Evolutionary conservation across 2,888 invertebrate genomes (phyloP), one percentile per base, ranked within the genome.

Genomic region (Hydriomena furcata): DNA sequence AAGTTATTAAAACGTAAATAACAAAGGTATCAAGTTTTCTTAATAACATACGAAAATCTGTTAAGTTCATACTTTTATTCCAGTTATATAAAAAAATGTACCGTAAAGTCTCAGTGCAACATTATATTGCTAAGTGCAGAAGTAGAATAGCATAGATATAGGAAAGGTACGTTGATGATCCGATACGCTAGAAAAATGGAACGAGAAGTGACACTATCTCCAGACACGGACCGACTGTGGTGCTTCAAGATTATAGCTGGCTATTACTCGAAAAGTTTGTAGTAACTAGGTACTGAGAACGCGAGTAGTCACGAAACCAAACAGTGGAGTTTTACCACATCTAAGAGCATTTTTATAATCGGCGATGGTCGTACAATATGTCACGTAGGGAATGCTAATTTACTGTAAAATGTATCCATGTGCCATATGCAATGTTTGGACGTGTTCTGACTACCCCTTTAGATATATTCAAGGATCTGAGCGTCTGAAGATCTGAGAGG

Each of bases 141-240:
- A 7, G 28, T 21, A 28, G 35, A 44, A 27, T 12, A 35, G 35
- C 7, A 10, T 12, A 12, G 24, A 25, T 38, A 13, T 24, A 35
- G 34, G 40, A 38, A 36, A 42, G 13, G 21, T 32, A 38, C 31
- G 30, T 34, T 36, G 51, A 34, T 28, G 44, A 27, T 49, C 48
- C 24, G 58, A 49, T 58, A 58, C 25, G 23, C 20, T 30, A 24
- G 51, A 58, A 48, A 53, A 54, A 49, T 52, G 43, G 46, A 49
- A 55, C 46, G 32, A 40, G 40, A 31, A 43, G 46, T 43, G 48
- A 58, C 43, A 46, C 48, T 44, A 51, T 47, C 45, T 43, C 27
- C 23, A 31, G 34, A 54, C 45, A 34, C 36, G 37, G 25, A 47
- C 42, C 52, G 35, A 41, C 40, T 45, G 37, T 17, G 34, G 46